Base-by-base conservation (phyloP, 2,888 invertebrate species). In the Zygogramma bicolorata region DNA sequence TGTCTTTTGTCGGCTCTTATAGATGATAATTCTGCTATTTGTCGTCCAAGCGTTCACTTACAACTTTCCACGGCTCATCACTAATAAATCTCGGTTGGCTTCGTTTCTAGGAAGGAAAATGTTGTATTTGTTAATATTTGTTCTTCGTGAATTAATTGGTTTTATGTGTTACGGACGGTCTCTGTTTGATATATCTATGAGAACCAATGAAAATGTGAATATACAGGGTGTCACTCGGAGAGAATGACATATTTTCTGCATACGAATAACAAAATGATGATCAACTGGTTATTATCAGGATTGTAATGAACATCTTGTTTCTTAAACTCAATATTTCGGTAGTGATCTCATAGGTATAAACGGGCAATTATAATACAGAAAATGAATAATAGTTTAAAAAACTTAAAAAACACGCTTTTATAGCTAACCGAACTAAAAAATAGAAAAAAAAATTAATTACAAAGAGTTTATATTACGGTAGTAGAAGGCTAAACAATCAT, bases 1-100 rank as follows among this genome's bases (percentile, higher is more conserved):
- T 68, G 68, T 72, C 81, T 77, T 82, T 81, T 82, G 82, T 82
- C 82, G 82, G 82, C 80, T 75, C 69, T 71, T 75, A 69, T 68
- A 72, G 71, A 77, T 72, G 80, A 81, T 82, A 82, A 81, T 81
- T 81, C 78, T 75, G 75, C 81, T 76, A 82, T 81, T 82, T 82
- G 82, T 80, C 80, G 78, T 77, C 81, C 66, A 74, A 73, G 79
- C 79, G 78, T 76, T 77, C 72, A 73, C 78, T 75, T 72, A 79
- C 80, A 79, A 79, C 76, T 78, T 80, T 78, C 76, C 71, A 68
- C 71, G 69, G 77, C 70, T 75, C 77, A 76, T 79, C 77, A 79
- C 76, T 76, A 74, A 80, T 82, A 82, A 81, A 82, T 82, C 76
- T 74, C 65, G 62, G 68, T 70, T 38, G 59, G 62, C 27, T 67